phyloP scores from a whole-genome alignment of 2,888 invertebrate species.

The Pollenia amentaria region DNA sequence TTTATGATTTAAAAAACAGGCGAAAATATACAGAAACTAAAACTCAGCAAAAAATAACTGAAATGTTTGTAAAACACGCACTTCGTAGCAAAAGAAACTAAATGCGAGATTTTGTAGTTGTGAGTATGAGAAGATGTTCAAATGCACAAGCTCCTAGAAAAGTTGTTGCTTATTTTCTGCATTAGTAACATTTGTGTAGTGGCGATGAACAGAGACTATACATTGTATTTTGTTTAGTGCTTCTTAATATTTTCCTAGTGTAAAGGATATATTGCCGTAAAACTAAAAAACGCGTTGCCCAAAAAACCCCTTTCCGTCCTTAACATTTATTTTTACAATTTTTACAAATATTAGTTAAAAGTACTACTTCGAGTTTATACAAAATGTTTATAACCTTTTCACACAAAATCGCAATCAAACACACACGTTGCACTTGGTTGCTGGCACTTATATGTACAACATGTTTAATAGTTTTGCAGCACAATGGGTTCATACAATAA shows the following conservation, averaged over 20 bases:
- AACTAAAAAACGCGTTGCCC: background rate
- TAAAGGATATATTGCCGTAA: background rate
- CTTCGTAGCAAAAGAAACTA: background rate
- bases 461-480: no score
- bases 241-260: slow-evolving; percentile 3
- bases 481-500: background rate
- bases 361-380: slow-evolving; percentile 3
- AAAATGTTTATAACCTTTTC: slow-evolving; percentile 34
- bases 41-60: background rate
- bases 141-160: no score
- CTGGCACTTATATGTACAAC: background rate
- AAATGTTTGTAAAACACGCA: slow-evolving; percentile 52
- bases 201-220: slow-evolving; percentile 21
- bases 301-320: background rate
- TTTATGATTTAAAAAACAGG: slow-evolving; percentile 9
- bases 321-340: background rate
- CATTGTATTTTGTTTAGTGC: background rate
- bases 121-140: background rate
- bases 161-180: no score
- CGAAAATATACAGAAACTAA: background rate
- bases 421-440: background rate
- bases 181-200: background rate
- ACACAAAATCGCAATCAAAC: background rate
- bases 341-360: slow-evolving; percentile 6
- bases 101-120: background rate